A percentile compares a stretch with the other conserved stretches of the same genome.
Conservation (phyloP, 2,797 vertebrate genomes). For the Pangasius mekongensis region DNA sequence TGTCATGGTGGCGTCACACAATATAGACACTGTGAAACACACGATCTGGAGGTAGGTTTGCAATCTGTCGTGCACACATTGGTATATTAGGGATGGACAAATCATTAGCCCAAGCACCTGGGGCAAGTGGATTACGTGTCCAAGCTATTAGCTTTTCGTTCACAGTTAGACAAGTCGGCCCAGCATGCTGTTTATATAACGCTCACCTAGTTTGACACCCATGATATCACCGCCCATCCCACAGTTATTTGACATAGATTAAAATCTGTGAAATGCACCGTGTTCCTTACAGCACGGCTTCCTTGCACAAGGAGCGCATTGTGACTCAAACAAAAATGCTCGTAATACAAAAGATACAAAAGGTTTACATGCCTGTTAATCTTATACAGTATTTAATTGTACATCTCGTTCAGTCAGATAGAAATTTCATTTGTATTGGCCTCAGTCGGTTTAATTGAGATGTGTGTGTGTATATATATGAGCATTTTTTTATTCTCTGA, state of each 20-base stretch:
- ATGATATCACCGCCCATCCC: not conserved
- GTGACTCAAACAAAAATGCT: not conserved
- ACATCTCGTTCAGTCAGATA: not conserved
- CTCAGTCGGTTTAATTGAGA: too few relatives aligned
- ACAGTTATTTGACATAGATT: not conserved
- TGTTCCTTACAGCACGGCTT: not conserved
- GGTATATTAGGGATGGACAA: not conserved
- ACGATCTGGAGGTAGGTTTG: slow-evolving; percentile 21
- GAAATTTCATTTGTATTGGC: too few relatives aligned
- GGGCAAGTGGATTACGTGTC: not conserved
- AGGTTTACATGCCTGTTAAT: not conserved
- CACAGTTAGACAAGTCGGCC: not conserved
- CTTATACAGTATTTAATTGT: not conserved
- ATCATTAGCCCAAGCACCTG: not conserved
- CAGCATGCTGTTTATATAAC: not conserved
- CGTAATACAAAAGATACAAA: not conserved
- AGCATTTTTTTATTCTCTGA: not conserved
- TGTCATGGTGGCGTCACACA: slow-evolving; percentile 94
- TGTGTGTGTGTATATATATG: not conserved
- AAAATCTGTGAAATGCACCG: not conserved
- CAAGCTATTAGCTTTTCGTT: not conserved
- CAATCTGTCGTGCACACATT: not conserved
- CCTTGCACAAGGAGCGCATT: not conserved
- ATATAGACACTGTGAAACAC: slow-evolving; percentile 67
- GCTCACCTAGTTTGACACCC: not conserved